Evolutionary conservation across 2,888 invertebrate species (phyloP).

Genomic region (Meghimatium bilineatum): DNA sequence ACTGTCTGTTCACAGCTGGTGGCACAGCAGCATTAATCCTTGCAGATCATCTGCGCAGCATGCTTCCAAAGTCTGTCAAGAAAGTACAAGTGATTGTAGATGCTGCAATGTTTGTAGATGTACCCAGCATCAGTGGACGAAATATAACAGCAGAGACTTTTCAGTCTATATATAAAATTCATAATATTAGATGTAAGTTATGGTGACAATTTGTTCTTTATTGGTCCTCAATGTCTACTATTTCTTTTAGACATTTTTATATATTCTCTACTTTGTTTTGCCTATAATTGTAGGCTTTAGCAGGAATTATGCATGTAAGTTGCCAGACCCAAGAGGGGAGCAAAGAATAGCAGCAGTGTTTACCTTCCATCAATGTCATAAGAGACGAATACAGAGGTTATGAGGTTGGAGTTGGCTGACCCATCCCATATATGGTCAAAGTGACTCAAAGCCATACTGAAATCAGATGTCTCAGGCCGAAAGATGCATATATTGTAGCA

Average conservation of each 20-base stretch:
- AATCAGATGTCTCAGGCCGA: too few relatives aligned
- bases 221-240: neutral
- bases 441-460: too few relatives aligned
- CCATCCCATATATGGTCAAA: too few relatives aligned
- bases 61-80: slow-evolving; percentile 54
- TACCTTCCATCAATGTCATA: too few relatives aligned
- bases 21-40: slow-evolving; percentile 59
- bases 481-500: too few relatives aligned
- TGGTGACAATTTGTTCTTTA: neutral
- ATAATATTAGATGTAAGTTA: slow-evolving; percentile 56
- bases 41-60: slow-evolving; percentile 56
- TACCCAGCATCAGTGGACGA: slow-evolving; percentile 48
- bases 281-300: too few relatives aligned
- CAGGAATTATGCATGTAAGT: too few relatives aligned
- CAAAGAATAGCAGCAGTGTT: too few relatives aligned
- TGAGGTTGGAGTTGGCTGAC: too few relatives aligned
- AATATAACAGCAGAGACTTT: slow-evolving; percentile 53
- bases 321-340: too few relatives aligned
- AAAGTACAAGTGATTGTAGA: slow-evolving; percentile 59
- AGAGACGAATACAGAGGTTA: too few relatives aligned
- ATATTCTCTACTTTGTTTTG: too few relatives aligned
- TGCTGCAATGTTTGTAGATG: slow-evolving; percentile 58
- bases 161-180: slow-evolving; percentile 54
- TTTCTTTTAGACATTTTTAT: neutral
- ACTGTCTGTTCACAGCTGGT: slow-evolving; percentile 55